A percentile compares a stretch with the other conserved stretches of the same genome.
phyloP scores from a whole-genome alignment of 2,113 vertebrate genomes.

The Myiagra hebetior region DNA sequence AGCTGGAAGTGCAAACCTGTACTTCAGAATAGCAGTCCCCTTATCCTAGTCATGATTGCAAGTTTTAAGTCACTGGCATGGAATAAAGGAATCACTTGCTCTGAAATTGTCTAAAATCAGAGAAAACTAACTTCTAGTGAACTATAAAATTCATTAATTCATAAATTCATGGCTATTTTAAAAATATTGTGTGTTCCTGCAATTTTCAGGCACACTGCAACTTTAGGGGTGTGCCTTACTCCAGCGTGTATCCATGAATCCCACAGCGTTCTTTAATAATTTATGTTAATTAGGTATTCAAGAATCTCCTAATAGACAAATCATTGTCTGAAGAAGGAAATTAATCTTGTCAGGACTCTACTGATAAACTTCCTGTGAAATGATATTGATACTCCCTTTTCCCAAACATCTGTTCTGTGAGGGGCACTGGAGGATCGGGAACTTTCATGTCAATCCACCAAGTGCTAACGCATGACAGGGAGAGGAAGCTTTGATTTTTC shows the following conservation, averaged over 20 bases:
- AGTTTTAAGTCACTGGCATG: not conserved
- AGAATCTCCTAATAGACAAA: not conserved
- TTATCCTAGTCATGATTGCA: not conserved
- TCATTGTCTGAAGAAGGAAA: not conserved
- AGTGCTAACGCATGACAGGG: not conserved
- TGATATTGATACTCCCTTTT: not conserved
- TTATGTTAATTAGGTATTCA: slow-evolving; percentile 14
- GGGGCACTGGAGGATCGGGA: not conserved
- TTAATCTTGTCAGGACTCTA: slow-evolving; percentile 8
- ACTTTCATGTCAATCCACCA: not conserved
- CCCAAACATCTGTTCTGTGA: not conserved
- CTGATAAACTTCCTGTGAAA: not conserved
- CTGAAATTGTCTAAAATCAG: not conserved
- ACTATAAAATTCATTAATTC: not conserved
- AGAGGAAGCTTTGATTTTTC: slow-evolving; percentile 13
- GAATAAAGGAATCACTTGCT: not conserved
- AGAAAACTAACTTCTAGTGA: not conserved
- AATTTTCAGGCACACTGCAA: not conserved
- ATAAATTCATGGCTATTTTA: not conserved
- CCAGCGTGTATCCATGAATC: not conserved
- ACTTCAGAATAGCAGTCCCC: not conserved
- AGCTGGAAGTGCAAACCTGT: not conserved
- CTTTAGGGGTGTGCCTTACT: not conserved
- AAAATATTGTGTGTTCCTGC: not conserved
- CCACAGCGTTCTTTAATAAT: not conserved